Base-by-base conservation (phyloP, 2,797 vertebrate species). In the Notolabrus celidotus region DNA sequence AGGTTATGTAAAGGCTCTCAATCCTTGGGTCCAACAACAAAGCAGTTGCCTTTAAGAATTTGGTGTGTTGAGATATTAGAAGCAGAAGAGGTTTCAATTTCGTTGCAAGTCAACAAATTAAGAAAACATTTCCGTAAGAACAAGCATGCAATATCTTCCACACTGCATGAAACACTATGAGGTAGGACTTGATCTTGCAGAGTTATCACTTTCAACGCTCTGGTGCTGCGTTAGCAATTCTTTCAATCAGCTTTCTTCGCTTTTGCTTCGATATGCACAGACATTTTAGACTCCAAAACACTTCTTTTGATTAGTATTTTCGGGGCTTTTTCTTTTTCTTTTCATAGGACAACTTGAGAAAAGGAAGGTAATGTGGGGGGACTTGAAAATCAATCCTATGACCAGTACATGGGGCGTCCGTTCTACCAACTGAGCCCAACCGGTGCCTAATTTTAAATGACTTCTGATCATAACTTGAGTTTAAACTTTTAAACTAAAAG, bases 1-100 rank as follows among this genome's bases (percentile, higher is more conserved):
- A 14, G 49, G 63, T 83, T 66, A 84, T 52, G 64, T 76, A 80
- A 90, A 88, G 79, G 68, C 57, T 74, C 12, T 71, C 68, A 66
- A 87, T 84, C 71, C 53, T 79, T 72, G 69, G 45, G 71, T 66
- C 43, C 39, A 65, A 46, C 58, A 79, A 75, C 79, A 80, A 82
- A 84, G 71, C 38, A 34, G 61, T 55, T 38, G 47, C 54, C 55
- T 72, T 61, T 58, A 50, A 20, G 31, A 41, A 64, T 61, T 5
- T 14, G 65, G 45, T 62, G 73, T 36, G 38, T 49, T 20, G 51
- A 67, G 70, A 82, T 76, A 85, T 89, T 82, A 85, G 67, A 89
- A 89, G 86, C 86, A 87, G 86, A 87, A 59, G 83, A 67, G 62
- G 53, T 42, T 51, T 79, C 79, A 74, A 71, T 84, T 70, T 83